Percentiles rank a stretch among this genome's conserved stretches.
These are phyloP conservation scores for Tetranychus urticae DNA, from an alignment of 1,140 invertebrate genomes.

Conservation along the genomic window DNA sequence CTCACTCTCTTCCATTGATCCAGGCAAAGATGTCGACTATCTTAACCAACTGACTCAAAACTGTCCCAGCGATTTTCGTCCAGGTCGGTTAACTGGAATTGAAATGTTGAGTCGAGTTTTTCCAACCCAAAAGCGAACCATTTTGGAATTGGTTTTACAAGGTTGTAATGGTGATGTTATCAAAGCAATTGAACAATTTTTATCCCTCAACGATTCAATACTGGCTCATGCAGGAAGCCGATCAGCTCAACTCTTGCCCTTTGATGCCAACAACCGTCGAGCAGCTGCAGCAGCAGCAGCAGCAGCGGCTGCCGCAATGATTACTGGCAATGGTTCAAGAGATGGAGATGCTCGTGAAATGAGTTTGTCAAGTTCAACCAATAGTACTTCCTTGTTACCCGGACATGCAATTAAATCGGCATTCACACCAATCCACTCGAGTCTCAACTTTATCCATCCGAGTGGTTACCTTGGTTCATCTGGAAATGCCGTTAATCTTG, in stretches of 20 bases:
- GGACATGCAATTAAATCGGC: slow-evolving; percentile 1
- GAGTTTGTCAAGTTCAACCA: background rate
- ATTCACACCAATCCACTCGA: slow-evolving; percentile 1
- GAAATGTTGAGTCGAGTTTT: slow-evolving; percentile 65
- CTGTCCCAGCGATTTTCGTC: slow-evolving; percentile 9
- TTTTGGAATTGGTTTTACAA: slow-evolving; percentile 59
- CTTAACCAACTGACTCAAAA: background rate
- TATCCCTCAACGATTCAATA: slow-evolving; percentile 16
- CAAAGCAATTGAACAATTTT: slow-evolving; percentile 44
- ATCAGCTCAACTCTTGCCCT: background rate
- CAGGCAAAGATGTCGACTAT: background rate
- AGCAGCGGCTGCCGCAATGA: background rate
- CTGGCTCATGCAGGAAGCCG: background rate
- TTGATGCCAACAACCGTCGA: background rate
- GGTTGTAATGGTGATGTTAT: slow-evolving; percentile 62
- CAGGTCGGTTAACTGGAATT: slow-evolving; percentile 33
- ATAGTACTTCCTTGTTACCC: background rate
- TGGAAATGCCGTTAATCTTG: too few species aligned
- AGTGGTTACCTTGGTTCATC: background rate
- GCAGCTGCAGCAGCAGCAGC: background rate
- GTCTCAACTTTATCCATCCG: background rate
- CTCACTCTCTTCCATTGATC: background rate
- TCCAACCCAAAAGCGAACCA: slow-evolving; percentile 52
- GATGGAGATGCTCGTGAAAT: background rate
- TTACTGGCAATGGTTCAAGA: background rate